Evolutionary conservation across 2,113 vertebrate species (phyloP).

Genomic region (Phalacrocorax pelagicus): DNA sequence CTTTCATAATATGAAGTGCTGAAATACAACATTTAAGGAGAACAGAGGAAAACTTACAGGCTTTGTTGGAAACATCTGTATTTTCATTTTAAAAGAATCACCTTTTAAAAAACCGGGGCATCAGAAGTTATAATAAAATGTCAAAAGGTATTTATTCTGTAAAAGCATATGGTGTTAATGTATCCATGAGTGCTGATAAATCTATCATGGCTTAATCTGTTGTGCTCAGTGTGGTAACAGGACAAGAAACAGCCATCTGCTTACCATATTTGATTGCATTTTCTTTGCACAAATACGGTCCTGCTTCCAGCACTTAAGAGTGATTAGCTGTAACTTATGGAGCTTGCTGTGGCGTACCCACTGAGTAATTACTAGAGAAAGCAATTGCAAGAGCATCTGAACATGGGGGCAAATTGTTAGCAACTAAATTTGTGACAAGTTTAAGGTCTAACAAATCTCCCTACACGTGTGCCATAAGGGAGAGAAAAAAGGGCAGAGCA

Average conservation of each 20-base stretch:
- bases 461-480: neutral
- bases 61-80: neutral
- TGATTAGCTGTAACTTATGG: conserved; percentile 66
- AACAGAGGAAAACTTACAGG: neutral
- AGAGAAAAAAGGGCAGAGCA: neutral
- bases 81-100: neutral
- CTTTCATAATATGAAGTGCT: neutral
- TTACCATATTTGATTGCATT: conserved; percentile 67
- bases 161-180: conserved; percentile 55
- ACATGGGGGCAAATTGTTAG: conserved; percentile 41
- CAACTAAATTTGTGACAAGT: conserved; percentile 28
- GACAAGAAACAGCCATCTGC: conserved; percentile 70
- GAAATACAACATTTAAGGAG: neutral
- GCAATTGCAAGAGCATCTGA: conserved; percentile 27
- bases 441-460: conserved; percentile 39
- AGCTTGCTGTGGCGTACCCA: conserved; percentile 33
- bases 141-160: conserved; percentile 55
- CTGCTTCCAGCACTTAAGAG: conserved; percentile 65
- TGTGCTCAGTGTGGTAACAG: conserved; percentile 56
- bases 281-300: conserved; percentile 58
- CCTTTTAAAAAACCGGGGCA: neutral
- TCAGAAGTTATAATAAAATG: conserved; percentile 41
- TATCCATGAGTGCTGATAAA: conserved; percentile 61
- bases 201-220: conserved; percentile 59
- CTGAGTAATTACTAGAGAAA: conserved; percentile 61